phyloP scores from a whole-genome alignment of 2,113 vertebrate genomes.

The Scortum barcoo region DNA sequence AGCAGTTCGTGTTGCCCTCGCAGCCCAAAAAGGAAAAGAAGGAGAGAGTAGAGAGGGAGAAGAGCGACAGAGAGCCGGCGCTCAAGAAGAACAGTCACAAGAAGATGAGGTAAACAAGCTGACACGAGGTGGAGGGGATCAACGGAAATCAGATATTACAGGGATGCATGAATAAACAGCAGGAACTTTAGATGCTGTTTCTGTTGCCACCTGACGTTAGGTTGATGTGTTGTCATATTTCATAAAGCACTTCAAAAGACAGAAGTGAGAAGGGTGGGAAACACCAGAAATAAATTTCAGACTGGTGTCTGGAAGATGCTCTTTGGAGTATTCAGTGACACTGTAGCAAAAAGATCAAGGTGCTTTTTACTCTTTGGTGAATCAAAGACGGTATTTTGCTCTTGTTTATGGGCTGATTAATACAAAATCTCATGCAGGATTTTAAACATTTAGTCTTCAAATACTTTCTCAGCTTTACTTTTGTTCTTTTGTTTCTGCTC shows the following conservation, averaged over 20 bases:
- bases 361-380: not conserved
- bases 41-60: constrained; percentile 96
- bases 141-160: constrained; percentile 26
- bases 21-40: constrained; percentile 99
- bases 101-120: constrained; percentile 90
- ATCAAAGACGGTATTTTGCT: not conserved
- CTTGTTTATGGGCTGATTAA: not conserved
- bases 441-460: not conserved
- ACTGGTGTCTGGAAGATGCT: not conserved
- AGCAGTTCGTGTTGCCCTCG: constrained; percentile 96
- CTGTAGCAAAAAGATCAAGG: constrained; percentile 11
- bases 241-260: constrained; percentile 30
- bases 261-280: not conserved
- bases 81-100: constrained; percentile 99
- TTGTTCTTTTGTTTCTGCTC: not conserved
- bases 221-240: constrained; percentile 29
- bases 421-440: not conserved
- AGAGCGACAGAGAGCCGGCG: constrained; percentile 93
- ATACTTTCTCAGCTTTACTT: not conserved
- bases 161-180: constrained; percentile 40
- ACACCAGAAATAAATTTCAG: constrained; percentile 27
- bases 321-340: constrained; percentile 18
- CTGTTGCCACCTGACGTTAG: constrained; percentile 15
- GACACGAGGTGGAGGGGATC: constrained; percentile 15
- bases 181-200: constrained; percentile 23